These are phyloP conservation scores for Mercenaria mercenaria DNA, from an alignment of 1,140 invertebrate genomes.

Conservation along the genomic window DNA sequence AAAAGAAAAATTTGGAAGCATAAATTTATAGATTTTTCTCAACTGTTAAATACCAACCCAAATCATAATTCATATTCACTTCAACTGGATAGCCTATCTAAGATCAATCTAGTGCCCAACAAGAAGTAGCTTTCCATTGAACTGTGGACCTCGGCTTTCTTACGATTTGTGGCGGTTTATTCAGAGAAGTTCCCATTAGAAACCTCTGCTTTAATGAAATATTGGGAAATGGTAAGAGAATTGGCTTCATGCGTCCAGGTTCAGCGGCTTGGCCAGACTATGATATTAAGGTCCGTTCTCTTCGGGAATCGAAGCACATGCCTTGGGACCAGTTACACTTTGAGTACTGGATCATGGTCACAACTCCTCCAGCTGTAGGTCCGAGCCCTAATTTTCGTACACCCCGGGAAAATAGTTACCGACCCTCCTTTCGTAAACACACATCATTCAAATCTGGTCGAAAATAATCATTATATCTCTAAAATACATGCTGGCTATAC, in stretches of 20 bases:
- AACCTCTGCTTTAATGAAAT: background rate
- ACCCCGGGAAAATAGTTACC: too few relatives aligned
- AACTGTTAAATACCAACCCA: background rate
- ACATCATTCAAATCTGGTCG: too few relatives aligned
- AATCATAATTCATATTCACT: background rate
- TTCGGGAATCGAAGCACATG: background rate
- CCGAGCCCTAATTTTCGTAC: background rate
- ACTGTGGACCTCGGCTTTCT: constrained; percentile 18
- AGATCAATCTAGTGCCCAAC: background rate
- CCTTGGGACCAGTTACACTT: too few relatives aligned
- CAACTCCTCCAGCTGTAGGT: background rate
- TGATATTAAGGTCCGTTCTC: background rate
- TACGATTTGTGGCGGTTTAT: too few relatives aligned
- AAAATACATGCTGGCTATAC: constrained; percentile 14
- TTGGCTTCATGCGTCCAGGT: background rate
- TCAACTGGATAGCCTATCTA: background rate
- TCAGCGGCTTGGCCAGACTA: background rate
- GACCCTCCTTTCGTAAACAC: background rate
- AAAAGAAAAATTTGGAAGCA: background rate
- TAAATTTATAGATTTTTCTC: background rate
- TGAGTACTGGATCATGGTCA: too few relatives aligned
- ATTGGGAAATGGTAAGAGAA: constrained; percentile 8
- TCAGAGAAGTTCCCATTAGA: background rate
- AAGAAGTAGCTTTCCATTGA: background rate
- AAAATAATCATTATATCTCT: background rate